Percentiles rank a stretch among this genome's conserved stretches.
Conservation (phyloP, 2,888 invertebrate species). For the Aspidapion aeneum region DNA sequence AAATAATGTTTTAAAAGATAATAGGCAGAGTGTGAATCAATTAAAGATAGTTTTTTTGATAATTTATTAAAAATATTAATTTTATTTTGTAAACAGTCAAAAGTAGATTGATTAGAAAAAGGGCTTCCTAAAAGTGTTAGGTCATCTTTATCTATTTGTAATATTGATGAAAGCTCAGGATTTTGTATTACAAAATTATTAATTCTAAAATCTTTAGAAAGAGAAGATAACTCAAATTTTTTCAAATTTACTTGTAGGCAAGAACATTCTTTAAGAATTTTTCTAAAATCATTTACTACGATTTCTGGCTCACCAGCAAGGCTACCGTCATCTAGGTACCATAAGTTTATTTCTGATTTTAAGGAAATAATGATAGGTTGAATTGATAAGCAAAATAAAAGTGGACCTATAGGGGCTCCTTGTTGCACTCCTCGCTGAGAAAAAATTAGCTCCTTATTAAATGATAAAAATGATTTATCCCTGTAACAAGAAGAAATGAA, state of each 20-base stretch:
- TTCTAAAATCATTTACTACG: not conserved
- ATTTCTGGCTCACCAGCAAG: not conserved
- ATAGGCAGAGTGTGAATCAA: not conserved
- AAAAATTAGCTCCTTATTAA: not conserved
- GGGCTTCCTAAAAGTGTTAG: not conserved
- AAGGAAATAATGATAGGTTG: not conserved
- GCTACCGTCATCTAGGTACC: not conserved
- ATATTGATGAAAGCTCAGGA: not conserved
- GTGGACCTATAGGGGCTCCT: not conserved
- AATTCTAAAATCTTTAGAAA: not conserved
- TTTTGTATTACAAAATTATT: not conserved
- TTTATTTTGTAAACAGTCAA: not conserved
- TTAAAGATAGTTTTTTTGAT: not conserved
- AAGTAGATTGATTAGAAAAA: not conserved
- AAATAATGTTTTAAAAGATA: not conserved
- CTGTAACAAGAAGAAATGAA: not conserved
- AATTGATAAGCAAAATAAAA: not conserved
- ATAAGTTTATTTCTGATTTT: not conserved
- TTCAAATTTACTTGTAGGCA: not conserved
- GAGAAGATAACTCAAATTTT: not conserved
- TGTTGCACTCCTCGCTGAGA: not conserved
- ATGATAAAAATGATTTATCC: not conserved
- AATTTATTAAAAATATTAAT: not conserved
- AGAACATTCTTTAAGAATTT: not conserved
- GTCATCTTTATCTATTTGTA: not conserved